Conservation (phyloP, 2,797 vertebrate species). For the Gallirallus australis region DNA sequence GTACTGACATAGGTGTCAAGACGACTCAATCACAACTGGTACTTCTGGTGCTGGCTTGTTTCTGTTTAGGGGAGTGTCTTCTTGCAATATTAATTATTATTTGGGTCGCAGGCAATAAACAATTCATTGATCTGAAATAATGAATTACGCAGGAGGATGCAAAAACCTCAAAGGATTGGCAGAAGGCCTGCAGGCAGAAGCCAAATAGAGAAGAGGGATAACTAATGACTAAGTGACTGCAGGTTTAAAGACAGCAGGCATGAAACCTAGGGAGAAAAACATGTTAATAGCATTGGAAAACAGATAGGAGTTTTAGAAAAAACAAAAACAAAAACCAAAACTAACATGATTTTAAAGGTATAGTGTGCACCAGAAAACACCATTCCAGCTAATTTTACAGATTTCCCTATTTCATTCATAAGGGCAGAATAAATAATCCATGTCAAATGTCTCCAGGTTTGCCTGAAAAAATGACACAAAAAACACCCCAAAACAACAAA, state of each 20-base stretch:
- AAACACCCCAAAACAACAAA: not conserved
- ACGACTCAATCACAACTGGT: not conserved
- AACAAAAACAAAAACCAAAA: not conserved
- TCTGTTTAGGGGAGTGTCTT: not conserved
- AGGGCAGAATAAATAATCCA: not conserved
- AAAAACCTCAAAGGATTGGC: conserved; percentile 6
- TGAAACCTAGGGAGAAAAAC: conserved; percentile 26
- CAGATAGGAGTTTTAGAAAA: not conserved
- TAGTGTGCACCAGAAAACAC: not conserved
- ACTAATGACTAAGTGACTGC: conserved; percentile 6
- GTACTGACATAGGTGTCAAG: not conserved
- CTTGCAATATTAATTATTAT: conserved; percentile 7
- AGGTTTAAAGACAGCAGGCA: conserved; percentile 31
- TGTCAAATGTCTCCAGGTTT: not conserved
- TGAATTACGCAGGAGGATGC: not conserved
- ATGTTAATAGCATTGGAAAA: conserved; percentile 16
- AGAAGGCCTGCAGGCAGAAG: conserved; percentile 17
- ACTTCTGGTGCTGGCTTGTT: not conserved
- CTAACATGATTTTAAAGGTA: not conserved
- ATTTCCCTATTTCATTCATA: not conserved
- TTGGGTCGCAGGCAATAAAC: conserved; percentile 35
- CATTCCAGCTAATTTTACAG: not conserved
- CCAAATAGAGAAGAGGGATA: conserved; percentile 27
- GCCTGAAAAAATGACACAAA: not conserved
- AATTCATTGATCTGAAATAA: conserved; percentile 37